Evolutionary conservation across 2,888 invertebrate genomes (phyloP), one percentile per base, ranked within the genome.

Genomic region (Palloptera scutellata): DNA sequence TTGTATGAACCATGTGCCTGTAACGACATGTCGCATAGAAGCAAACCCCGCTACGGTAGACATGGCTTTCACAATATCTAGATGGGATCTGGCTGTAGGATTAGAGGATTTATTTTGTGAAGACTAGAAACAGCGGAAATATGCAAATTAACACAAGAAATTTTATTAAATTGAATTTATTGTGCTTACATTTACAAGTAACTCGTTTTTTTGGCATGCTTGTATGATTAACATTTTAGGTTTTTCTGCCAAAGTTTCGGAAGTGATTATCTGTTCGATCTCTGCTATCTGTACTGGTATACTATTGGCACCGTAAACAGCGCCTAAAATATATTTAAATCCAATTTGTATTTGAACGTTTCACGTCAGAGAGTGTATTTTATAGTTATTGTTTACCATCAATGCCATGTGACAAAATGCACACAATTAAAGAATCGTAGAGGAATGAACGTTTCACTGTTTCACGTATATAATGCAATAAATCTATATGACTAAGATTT

Each of bases 181-280:
- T 13, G n/a, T n/a, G 12, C 64, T 59, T 43, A 64, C 64, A 66
- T 67, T 57, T 17, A 69, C 11, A 17, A 59, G 63, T 8, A 70
- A 53, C 1, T 72, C 70, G 61, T 77, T 70, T 42, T 87, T 88
- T 77, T 89, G 89, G 69, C 89, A 89, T 0, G 89, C 87, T 78
- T 89, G 89, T 52, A 89, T 82, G 59, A 89, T 86, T 1, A 89
- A 76, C 63, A 89, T 75, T 81, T 89, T 89, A 13, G 88, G 87
- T 75, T 88, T 88, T 2, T 84, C 81, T 1, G 76, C 71, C 19
- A 89, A 79, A 57, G 83, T 77, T 8, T 74, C 76, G 1, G 78
- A 81, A 52, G 86, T 85, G 61, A 89, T 78, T 74, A 87, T 85
- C 57, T 84, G 78, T 68, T 86, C 83, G 11, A 89, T 86, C n/a